A percentile compares a stretch with the other conserved stretches of the same genome.
Evolutionary conservation across 2,113 vertebrate species (phyloP).

Genomic region (Oxyruncus cristatus): DNA sequence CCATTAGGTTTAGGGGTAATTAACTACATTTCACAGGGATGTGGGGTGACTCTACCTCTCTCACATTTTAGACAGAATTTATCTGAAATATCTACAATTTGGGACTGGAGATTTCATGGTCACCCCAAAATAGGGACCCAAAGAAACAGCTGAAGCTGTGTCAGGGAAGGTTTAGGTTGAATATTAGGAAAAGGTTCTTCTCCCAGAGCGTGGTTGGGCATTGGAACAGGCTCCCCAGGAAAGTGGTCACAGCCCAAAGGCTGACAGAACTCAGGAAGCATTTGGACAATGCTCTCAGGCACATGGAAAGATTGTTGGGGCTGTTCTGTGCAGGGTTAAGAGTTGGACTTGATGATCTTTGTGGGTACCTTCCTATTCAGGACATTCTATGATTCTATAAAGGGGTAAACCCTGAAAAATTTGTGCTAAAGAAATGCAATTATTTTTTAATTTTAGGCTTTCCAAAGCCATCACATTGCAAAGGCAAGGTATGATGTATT

Average conservation of each 20-base stretch:
- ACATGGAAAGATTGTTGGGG: background rate
- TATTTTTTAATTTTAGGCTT: background rate
- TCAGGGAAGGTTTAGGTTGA: background rate
- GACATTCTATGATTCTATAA: background rate
- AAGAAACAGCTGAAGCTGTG: background rate
- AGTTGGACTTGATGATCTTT: background rate
- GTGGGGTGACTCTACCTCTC: background rate
- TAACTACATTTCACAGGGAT: background rate
- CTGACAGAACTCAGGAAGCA: background rate
- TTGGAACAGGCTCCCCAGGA: background rate
- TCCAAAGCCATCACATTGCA: background rate
- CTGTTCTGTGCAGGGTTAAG: background rate
- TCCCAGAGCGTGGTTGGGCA: background rate
- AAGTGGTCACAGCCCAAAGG: background rate
- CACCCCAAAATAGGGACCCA: background rate
- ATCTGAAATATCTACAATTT: background rate
- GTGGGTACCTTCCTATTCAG: background rate
- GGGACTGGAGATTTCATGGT: background rate
- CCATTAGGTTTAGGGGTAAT: background rate
- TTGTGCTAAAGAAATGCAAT: background rate
- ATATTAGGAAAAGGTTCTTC: background rate
- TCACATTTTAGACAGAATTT: background rate
- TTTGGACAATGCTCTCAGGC: background rate
- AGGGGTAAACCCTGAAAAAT: background rate
- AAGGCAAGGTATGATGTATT: accelerated